Percentiles rank a stretch among this genome's conserved stretches.
Conservation (phyloP, 2,113 vertebrate species). For the Cyphomyrus plagiostoma region DNA sequence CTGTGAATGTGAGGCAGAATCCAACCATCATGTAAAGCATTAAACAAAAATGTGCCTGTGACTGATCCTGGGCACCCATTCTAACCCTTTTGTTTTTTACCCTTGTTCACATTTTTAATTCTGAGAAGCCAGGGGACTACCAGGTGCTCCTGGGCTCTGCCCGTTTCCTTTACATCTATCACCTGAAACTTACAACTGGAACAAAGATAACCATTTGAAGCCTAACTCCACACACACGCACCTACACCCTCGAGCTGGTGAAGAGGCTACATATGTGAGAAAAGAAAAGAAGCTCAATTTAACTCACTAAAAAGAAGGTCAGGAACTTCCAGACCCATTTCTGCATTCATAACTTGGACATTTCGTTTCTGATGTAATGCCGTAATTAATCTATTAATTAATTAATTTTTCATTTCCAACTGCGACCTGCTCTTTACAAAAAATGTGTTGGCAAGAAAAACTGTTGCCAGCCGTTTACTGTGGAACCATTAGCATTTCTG, state of each 20-base stretch:
- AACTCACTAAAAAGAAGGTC: background rate
- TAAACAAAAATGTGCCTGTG: background rate
- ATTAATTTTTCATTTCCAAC: background rate
- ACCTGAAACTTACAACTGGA: background rate
- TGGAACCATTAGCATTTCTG: background rate
- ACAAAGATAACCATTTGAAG: background rate
- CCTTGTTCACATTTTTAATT: background rate
- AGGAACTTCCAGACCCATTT: background rate
- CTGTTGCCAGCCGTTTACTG: background rate
- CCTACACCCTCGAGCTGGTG: background rate
- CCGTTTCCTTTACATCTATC: background rate
- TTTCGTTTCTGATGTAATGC: background rate
- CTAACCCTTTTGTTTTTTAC: background rate
- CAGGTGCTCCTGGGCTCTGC: background rate
- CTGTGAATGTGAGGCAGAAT: background rate
- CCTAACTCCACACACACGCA: conserved; percentile 1
- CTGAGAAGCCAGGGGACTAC: background rate
- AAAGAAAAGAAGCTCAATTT: no score
- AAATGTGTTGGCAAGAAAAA: background rate
- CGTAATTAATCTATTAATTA: background rate
- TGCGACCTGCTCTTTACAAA: background rate
- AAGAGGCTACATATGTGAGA: background rate
- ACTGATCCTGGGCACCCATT: background rate
- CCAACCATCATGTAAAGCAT: background rate
- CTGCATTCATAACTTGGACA: background rate